Conservation (phyloP, 23 tunicate species). For the Phallusia fumigata region DNA sequence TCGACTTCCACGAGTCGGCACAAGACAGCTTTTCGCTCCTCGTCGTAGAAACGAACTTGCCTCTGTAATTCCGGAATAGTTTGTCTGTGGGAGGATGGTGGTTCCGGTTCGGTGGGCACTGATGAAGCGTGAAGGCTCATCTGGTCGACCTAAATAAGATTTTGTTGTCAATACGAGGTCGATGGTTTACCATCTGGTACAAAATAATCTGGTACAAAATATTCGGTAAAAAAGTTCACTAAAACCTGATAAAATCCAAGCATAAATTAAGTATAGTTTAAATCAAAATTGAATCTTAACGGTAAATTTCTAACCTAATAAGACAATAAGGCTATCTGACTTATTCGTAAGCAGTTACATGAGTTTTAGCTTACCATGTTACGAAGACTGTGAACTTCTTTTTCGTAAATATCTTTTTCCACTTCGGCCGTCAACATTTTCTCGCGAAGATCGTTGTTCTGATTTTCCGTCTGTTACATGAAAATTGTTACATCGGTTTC, state of each 20-base stretch:
- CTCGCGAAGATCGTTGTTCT: slow-evolving; percentile 27
- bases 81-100: slow-evolving; percentile 23
- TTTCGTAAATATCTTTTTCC: slow-evolving; percentile 16
- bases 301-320: too few species aligned
- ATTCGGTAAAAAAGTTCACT: too few species aligned
- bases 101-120: slow-evolving; percentile 24
- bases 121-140: slow-evolving; percentile 88
- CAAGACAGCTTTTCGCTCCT: slow-evolving; percentile 50
- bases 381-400: slow-evolving; percentile 31
- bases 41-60: slow-evolving; percentile 62
- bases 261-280: too few species aligned
- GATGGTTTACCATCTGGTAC: too few species aligned
- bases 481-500: background rate
- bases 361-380: slow-evolving; percentile 15
- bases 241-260: too few species aligned
- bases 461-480: background rate
- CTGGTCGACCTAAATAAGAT: slow-evolving; percentile 48
- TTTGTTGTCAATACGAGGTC: background rate
- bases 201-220: too few species aligned
- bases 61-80: slow-evolving; percentile 51
- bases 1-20: slow-evolving; percentile 43
- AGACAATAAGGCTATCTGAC: too few species aligned
- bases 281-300: too few species aligned
- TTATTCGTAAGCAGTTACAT: too few species aligned
- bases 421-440: slow-evolving; percentile 24